Evolutionary conservation across 2,113 vertebrate genomes (phyloP), one percentile per base, ranked within the genome.

Genomic region (Rattus rattus): DNA sequence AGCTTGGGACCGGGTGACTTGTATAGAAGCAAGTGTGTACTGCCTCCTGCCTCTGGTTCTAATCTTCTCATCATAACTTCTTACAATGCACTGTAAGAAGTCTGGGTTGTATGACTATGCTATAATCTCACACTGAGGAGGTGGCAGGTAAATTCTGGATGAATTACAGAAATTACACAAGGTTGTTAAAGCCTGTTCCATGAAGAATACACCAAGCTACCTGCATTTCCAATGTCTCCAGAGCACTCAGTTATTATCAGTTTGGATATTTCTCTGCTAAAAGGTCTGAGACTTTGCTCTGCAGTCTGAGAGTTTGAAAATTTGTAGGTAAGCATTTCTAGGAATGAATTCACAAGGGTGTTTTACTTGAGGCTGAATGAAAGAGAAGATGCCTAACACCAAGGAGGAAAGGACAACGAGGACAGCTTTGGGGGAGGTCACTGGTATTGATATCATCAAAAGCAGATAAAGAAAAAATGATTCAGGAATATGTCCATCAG

Each of bases 271-370:
- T 92, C 39, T 87, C 75, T 73, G 63, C 39, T n/a, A 59, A 26
- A 65, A 56, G 70, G 63, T 90, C 59, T 86, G 94, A 47, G 65
- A 54, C 39, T 87, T 79, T 73, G 63, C 39, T n/a, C 52, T 33
- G 59, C 49, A 80, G 63, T 88, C 52, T 86, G 92, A 47, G 65
- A 85, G 22, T 76, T 76, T 81, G 94, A 85, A 36, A 92, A 61
- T 49, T 67, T 80, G 33, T 17, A 88, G 63, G 63, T 84, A 14
- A 91, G 83, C 20, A 84, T 92, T 36, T 95, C 69, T 19, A 80
- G 17, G 47, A 80, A 69, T 5, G 33, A 76, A 63, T 47, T 67
- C 30, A 69, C 22, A 52, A 47, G 36, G 13, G 9, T 52, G 4
- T 30, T 70, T 28, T 39, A 30, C 33, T 30, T 73, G 36, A 61